Conservation (phyloP, 2,113 vertebrate genomes). For the Cyprinus carpio region DNA sequence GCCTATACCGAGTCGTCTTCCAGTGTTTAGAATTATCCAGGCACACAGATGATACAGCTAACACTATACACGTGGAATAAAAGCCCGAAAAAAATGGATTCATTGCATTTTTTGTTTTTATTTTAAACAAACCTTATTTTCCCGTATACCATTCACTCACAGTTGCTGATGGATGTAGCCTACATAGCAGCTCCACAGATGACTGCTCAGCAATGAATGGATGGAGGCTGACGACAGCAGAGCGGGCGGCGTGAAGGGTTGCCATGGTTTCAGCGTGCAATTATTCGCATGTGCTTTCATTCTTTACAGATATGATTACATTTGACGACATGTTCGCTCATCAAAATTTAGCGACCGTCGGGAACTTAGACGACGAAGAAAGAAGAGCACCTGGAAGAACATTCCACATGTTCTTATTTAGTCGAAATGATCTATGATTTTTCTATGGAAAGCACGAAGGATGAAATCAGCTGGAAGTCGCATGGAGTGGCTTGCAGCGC, state of each 20-base stretch:
- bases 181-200: neutral
- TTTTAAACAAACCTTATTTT: neutral
- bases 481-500: neutral
- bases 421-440: neutral
- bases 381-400: neutral
- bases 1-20: neutral
- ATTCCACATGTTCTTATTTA: neutral
- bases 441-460: neutral
- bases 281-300: neutral
- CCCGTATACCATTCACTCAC: neutral
- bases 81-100: neutral
- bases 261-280: constrained; percentile 14
- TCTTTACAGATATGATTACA: neutral
- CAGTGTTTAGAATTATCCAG: neutral
- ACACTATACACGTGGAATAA: neutral
- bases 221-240: neutral
- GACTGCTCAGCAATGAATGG: neutral
- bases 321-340: neutral
- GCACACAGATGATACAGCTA: neutral
- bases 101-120: neutral
- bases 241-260: neutral
- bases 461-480: neutral
- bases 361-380: neutral
- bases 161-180: neutral
- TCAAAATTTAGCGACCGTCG: neutral